phyloP scores from a whole-genome alignment of 2,113 vertebrate species.

The Telmatochromis brachygnathus region DNA sequence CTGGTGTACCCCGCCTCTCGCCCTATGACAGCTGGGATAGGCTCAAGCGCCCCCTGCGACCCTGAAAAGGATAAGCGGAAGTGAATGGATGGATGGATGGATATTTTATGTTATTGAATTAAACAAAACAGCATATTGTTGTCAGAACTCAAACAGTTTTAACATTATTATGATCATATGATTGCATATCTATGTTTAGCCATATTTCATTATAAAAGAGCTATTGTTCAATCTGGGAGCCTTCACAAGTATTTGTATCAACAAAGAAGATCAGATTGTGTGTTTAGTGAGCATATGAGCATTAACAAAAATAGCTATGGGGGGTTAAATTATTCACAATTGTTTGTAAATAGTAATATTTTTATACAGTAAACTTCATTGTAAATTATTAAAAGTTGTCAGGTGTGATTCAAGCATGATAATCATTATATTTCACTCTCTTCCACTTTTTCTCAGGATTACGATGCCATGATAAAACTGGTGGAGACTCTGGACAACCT shows the following conservation, averaged over 20 bases:
- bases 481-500: conserved; percentile 81
- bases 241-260: neutral
- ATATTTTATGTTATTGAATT: neutral
- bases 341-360: neutral
- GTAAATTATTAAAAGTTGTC: neutral
- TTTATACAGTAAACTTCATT: neutral
- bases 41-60: no score
- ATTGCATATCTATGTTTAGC: neutral
- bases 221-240: neutral
- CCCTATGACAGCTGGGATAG: no score
- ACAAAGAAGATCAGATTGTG: neutral
- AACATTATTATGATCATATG: neutral
- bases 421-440: neutral
- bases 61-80: no score
- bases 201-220: neutral
- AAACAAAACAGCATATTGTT: neutral
- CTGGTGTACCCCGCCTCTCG: rapidly evolving
- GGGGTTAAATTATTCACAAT: neutral
- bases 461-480: conserved; percentile 79
- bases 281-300: neutral
- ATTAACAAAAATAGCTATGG: neutral
- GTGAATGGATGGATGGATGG: no score
- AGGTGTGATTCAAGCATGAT: neutral
- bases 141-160: neutral
- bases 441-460: conserved; percentile 70